These are phyloP conservation scores for Bungarus multicinctus DNA, from an alignment of 2,113 vertebrate species.

Conservation along the genomic window DNA sequence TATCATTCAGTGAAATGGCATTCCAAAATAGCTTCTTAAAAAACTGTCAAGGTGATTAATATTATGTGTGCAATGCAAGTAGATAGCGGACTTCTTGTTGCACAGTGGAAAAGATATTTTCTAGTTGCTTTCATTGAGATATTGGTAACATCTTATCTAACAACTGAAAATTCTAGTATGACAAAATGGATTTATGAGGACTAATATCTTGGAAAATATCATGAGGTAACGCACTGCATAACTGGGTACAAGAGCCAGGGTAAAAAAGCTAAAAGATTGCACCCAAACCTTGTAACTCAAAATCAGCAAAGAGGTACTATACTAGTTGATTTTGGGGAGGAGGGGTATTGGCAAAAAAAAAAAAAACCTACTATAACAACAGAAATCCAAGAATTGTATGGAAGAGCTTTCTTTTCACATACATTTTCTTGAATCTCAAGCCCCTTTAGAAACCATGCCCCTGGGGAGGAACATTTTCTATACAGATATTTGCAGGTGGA, in stretches of 20 bases:
- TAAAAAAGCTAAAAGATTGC: neutral
- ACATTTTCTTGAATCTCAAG: neutral
- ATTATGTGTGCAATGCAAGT: conserved; percentile 57
- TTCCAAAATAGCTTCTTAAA: conserved; percentile 54
- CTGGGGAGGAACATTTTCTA: neutral
- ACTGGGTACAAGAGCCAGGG: neutral
- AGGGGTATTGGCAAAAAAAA: neutral
- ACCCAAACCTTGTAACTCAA: neutral
- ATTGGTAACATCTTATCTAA: conserved; percentile 51
- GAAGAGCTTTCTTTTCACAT: neutral
- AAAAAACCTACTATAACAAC: neutral
- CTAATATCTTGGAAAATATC: conserved; percentile 49
- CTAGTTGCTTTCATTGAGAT: conserved; percentile 58
- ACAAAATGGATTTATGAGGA: conserved; percentile 51
- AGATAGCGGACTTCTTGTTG: conserved; percentile 63
- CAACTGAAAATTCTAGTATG: conserved; percentile 56
- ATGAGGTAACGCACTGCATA: conserved; percentile 25
- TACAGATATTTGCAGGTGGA: neutral
- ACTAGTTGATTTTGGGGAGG: neutral
- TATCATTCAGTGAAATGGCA: conserved; percentile 59
- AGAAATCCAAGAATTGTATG: neutral
- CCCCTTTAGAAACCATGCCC: neutral
- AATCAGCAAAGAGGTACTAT: neutral
- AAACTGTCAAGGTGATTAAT: conserved; percentile 67
- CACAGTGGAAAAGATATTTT: conserved; percentile 57